Conservation (phyloP, 2,888 invertebrate genomes). For the Acleris holmiana region DNA sequence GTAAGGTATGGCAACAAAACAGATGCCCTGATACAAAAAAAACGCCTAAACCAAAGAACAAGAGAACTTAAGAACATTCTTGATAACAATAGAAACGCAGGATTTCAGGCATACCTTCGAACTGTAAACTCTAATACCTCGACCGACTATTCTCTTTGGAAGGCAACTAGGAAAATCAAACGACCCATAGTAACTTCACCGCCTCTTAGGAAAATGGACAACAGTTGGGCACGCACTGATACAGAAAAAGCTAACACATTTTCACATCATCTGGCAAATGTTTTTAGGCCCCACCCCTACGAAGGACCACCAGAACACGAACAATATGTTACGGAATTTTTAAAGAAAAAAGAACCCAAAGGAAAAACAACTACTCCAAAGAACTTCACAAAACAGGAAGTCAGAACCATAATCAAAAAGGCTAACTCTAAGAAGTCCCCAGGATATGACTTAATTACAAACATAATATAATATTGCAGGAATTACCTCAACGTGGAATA, state of each 20-base stretch:
- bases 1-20: slow-evolving; percentile 1
- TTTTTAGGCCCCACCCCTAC: too few species aligned
- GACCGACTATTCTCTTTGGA: slow-evolving; percentile 42
- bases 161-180: slow-evolving; percentile 39
- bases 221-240: not conserved
- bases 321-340: too few species aligned
- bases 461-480: too few species aligned
- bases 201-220: not conserved
- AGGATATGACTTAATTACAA: too few species aligned
- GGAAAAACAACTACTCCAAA: too few species aligned
- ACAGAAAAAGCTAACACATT: not conserved
- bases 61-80: slow-evolving; percentile 1
- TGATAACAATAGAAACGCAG: not conserved
- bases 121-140: slow-evolving; percentile 30
- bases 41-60: too few species aligned
- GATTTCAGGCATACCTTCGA: slow-evolving; percentile 1
- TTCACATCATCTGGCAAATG: not conserved
- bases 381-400: too few species aligned
- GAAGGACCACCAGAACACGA: too few species aligned
- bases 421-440: too few species aligned
- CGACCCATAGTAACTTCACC: slow-evolving; percentile 29
- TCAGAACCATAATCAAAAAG: too few species aligned
- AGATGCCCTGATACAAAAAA: slow-evolving; percentile 1
- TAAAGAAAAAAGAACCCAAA: too few species aligned
- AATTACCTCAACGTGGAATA: too few species aligned